These are phyloP conservation scores for Pachyuromys duprasi DNA, from an alignment of 2,797 vertebrate species.

Conservation along the genomic window DNA sequence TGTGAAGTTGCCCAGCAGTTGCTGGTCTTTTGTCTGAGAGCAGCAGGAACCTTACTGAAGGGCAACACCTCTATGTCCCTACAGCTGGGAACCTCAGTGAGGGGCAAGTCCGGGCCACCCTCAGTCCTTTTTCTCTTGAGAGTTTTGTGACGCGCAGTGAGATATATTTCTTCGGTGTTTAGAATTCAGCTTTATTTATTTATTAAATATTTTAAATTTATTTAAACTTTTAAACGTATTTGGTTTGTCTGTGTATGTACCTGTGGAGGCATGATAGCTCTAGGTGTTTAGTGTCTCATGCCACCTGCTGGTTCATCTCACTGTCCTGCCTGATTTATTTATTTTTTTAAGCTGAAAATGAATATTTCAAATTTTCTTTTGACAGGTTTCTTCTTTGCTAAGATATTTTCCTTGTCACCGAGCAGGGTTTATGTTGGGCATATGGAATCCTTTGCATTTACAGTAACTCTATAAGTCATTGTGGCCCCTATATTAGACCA, in stretches of 20 bases:
- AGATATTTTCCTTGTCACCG: background rate
- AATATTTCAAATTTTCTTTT: constrained; percentile 45
- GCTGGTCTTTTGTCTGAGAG: constrained; percentile 7
- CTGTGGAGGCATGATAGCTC: background rate
- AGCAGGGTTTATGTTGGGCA: background rate
- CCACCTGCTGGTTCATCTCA: background rate
- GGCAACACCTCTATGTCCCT: background rate
- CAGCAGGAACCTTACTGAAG: background rate
- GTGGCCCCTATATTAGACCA: background rate
- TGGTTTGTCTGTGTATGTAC: background rate
- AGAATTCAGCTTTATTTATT: background rate
- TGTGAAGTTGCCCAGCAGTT: constrained; percentile 22
- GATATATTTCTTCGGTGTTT: constrained; percentile 40
- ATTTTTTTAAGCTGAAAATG: constrained; percentile 43
- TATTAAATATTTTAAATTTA: background rate
- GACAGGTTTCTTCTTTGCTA: background rate
- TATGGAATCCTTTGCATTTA: constrained; percentile 8
- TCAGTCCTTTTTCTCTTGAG: background rate
- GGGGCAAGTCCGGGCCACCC: background rate
- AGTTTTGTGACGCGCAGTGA: constrained; percentile 29
- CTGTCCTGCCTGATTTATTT: background rate
- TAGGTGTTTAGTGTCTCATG: background rate
- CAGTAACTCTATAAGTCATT: background rate
- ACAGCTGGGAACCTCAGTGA: background rate
- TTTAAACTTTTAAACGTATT: background rate